Percentiles rank a stretch among this genome's conserved stretches.
Conservation (phyloP, 2,797 vertebrate genomes). For the Sebastes taczanowskii region DNA sequence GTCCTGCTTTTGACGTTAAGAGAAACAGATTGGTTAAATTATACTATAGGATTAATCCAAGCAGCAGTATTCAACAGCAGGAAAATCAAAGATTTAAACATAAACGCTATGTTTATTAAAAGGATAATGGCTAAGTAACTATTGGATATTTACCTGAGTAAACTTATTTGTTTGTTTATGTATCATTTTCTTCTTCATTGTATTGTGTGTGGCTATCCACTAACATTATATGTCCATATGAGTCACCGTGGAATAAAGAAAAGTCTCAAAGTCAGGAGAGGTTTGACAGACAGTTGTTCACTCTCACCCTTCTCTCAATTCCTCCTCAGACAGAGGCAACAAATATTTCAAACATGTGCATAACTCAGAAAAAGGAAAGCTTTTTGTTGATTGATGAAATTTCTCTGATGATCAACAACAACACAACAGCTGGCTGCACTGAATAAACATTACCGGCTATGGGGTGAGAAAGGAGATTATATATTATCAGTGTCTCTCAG, state of each 20-base stretch:
- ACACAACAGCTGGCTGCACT: conserved; percentile 48
- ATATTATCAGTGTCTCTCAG: conserved; percentile 65
- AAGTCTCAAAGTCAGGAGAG: background rate
- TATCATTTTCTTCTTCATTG: background rate
- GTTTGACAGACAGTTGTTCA: background rate
- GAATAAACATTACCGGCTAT: conserved; percentile 45
- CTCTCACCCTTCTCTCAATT: background rate
- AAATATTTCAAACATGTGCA: conserved; percentile 1
- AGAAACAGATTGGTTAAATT: background rate
- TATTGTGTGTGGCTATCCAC: background rate
- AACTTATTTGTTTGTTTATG: background rate
- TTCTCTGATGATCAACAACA: conserved; percentile 39
- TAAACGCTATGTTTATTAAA: background rate
- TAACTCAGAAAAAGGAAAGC: background rate
- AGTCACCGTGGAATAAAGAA: background rate
- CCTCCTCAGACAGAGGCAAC: background rate
- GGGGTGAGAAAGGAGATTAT: conserved; percentile 53
- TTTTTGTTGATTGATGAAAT: conserved; percentile 20
- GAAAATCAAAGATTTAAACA: background rate
- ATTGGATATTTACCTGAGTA: background rate
- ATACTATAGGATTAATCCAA: background rate
- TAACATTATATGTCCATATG: background rate
- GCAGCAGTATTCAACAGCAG: background rate
- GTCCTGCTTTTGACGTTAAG: background rate
- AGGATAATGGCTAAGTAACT: background rate